Evolutionary conservation across 2,797 vertebrate genomes (phyloP), one percentile per base, ranked within the genome.

Genomic region (Sebastes oblongus): DNA sequence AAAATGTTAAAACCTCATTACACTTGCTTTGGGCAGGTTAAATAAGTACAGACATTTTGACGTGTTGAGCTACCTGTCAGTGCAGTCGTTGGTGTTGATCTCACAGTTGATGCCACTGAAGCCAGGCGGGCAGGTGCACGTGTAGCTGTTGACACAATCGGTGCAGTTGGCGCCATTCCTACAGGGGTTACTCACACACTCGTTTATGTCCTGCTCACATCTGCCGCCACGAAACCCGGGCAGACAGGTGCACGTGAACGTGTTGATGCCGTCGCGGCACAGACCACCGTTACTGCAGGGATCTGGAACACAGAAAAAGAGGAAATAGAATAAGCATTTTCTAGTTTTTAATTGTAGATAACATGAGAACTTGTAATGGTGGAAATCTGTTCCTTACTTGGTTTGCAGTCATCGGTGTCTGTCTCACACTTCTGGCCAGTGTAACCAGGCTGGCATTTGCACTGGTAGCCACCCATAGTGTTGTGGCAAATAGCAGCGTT

Each of bases 31-130:
- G 2, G 5, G 14, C 24, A 55, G 13, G 39, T 42, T 64, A 7
- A 32, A 18, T 5, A 34, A 56, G 6, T 9, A 8, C 11, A 66
- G 52, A 52, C 4, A 7, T 73, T 59, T 50, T 8, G 20, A 24
- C 22, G 4, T 2, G 11, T 0, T 91, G 93, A 88, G 92, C 91
- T 95, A 99, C 98, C 98, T 99, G 94, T 99, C 98, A 0, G 98
- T 99, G 95, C 98, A 99, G 95, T 99, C 98, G 0, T 98, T 98
- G 0, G 96, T 98, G 94, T 99, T 98, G 88, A 97, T 96, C 93
- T 99, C 98, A 0, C 98, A 99, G 93, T 98, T 97, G 90, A 98
- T 98, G 68, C 98, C 98, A 0, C 97, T 97, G 95, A 99, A 99
- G 75, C 98, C 98, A 0, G 95, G 90, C 0, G 97, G 97, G 75